phyloP scores from a whole-genome alignment of 64 coral and sea anemone species.

The Stylophora pistillata region DNA sequence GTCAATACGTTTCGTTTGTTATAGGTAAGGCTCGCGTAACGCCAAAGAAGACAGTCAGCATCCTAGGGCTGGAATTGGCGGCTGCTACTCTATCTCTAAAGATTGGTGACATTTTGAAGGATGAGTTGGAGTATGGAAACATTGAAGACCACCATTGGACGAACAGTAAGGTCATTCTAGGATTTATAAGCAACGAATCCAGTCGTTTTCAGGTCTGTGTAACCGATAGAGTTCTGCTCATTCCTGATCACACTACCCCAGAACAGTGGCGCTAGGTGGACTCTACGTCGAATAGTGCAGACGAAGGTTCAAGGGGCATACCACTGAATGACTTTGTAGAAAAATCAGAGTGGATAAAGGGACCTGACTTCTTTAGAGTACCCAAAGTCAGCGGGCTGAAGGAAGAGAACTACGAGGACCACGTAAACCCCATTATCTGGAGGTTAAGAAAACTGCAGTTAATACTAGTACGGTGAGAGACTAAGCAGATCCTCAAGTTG shows the following conservation, averaged over 20 bases:
- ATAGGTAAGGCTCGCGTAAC: constrained; percentile 47
- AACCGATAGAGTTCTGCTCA: constrained; percentile 9
- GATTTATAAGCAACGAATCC: constrained; percentile 44
- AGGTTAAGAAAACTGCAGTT: constrained; percentile 31
- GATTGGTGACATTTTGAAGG: constrained; percentile 28
- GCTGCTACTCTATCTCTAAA: constrained; percentile 31
- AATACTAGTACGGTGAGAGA: constrained; percentile 13
- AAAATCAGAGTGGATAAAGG: constrained; percentile 22
- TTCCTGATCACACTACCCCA: constrained; percentile 20
- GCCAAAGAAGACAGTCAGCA: constrained; percentile 35
- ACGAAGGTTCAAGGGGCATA: no score
- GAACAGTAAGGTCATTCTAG: constrained; percentile 32
- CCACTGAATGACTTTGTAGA: no score
- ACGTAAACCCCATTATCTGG: constrained; percentile 21
- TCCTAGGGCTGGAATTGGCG: constrained; percentile 40
- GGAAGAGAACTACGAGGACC: constrained; percentile 27
- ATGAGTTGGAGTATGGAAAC: constrained; percentile 48
- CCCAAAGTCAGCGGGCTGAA: neutral
- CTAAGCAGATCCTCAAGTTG: constrained; percentile 36
- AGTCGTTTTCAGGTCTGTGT: constrained; percentile 33
- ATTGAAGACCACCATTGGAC: constrained; percentile 60
- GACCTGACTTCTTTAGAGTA: constrained; percentile 26
- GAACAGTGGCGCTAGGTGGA: neutral
- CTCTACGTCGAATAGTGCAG: no score
- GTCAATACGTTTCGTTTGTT: no score